These are phyloP conservation scores for Agrilus cyanescens DNA, from an alignment of 2,888 invertebrate genomes.

Conservation along the genomic window DNA sequence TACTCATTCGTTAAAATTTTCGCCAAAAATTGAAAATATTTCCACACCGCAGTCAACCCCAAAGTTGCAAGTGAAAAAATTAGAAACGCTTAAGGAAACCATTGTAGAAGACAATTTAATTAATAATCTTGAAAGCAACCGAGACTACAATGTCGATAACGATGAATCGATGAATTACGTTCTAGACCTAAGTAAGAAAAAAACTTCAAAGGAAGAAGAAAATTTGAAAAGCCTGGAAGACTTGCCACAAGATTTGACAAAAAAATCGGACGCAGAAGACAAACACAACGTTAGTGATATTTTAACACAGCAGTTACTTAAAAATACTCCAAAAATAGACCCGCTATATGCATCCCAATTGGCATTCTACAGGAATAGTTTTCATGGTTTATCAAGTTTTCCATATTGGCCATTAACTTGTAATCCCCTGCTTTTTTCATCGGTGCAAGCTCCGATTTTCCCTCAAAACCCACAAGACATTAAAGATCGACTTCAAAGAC, in stretches of 20 bases:
- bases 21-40: slow-evolving; percentile 20
- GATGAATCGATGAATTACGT: slow-evolving; percentile 39
- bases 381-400: slow-evolving; percentile 24
- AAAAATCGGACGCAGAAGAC: slow-evolving; percentile 31
- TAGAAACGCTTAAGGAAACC: slow-evolving; percentile 49
- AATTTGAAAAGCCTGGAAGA: slow-evolving; percentile 21
- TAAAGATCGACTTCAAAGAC: slow-evolving; percentile 53
- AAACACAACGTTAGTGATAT: slow-evolving; percentile 33
- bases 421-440: slow-evolving; percentile 52
- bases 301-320: slow-evolving; percentile 55
- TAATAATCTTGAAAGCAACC: slow-evolving; percentile 35
- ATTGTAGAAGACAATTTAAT: slow-evolving; percentile 38
- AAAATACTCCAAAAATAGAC: slow-evolving; percentile 49
- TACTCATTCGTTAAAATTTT: slow-evolving; percentile 19
- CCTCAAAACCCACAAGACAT: slow-evolving; percentile 51
- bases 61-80: slow-evolving; percentile 42
- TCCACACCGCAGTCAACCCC: slow-evolving; percentile 21
- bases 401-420: slow-evolving; percentile 42
- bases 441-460: slow-evolving; percentile 39
- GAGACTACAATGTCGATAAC: slow-evolving; percentile 18
- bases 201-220: slow-evolving; percentile 21
- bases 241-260: slow-evolving; percentile 37
- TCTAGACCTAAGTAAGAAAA: slow-evolving; percentile 73
- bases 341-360: slow-evolving; percentile 51
- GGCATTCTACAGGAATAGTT: slow-evolving; percentile 45